phyloP scores from a whole-genome alignment of 1,140 invertebrate genomes.

The Phymastichus coffea region DNA sequence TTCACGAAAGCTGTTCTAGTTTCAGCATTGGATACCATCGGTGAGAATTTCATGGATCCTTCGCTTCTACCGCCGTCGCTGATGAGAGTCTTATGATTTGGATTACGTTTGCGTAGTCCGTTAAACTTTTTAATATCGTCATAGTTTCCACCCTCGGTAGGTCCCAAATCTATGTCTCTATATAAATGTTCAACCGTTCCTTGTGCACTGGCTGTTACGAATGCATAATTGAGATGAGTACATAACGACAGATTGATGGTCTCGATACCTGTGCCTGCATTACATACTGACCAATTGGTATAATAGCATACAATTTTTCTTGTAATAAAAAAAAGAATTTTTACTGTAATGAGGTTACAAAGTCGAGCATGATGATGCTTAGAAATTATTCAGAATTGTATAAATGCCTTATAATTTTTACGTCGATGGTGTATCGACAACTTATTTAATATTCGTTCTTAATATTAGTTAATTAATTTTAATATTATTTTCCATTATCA shows the following conservation, averaged over 20 bases:
- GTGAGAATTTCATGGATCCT: conserved; percentile 64
- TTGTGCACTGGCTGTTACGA: conserved; percentile 59
- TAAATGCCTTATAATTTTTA: no score
- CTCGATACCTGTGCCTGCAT: conserved; percentile 57
- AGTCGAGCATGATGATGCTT: no score
- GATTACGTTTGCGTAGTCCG: conserved; percentile 61
- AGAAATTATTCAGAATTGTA: no score
- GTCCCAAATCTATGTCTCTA: conserved; percentile 62
- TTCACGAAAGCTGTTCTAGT: conserved; percentile 63
- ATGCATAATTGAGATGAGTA: conserved; percentile 71
- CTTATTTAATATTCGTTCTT: no score
- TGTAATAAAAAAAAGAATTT: conserved; percentile 50
- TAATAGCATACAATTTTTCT: conserved; percentile 66
- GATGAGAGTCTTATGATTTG: conserved; percentile 65
- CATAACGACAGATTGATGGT: conserved; percentile 66
- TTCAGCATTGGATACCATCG: conserved; percentile 55
- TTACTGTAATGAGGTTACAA: no score
- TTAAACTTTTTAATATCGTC: conserved; percentile 56
- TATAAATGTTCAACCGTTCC: conserved; percentile 58
- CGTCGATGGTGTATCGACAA: no score
- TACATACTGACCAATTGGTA: conserved; percentile 65
- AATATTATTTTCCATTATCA: no score
- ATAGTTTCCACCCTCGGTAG: conserved; percentile 50
- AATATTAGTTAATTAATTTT: no score
- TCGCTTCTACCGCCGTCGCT: conserved; percentile 78